Conservation (phyloP, 1,140 invertebrate species). For the Heliothis subflexa region DNA sequence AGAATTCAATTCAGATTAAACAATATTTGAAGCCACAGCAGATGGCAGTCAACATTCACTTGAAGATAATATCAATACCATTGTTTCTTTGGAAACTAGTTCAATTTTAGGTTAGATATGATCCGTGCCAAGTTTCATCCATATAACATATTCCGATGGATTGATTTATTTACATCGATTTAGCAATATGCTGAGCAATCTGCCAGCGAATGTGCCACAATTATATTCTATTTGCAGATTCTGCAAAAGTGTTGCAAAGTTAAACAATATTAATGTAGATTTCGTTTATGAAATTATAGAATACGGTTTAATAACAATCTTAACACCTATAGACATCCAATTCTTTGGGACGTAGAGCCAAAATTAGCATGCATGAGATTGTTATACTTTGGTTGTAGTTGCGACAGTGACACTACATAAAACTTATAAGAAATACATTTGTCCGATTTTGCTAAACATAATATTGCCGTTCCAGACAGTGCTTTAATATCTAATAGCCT, state of each 20-base stretch:
- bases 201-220: background rate
- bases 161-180: constrained; percentile 39
- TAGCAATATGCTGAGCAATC: constrained; percentile 2
- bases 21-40: background rate
- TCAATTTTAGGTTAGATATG: constrained; percentile 20
- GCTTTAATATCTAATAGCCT: background rate
- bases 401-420: too few relatives aligned
- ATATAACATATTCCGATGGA: constrained; percentile 32
- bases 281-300: background rate
- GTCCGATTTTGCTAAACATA: too few relatives aligned
- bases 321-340: too few relatives aligned
- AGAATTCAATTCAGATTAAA: background rate
- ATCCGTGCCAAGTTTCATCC: constrained; percentile 18
- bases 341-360: too few relatives aligned
- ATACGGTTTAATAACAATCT: constrained; percentile 5
- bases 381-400: too few relatives aligned
- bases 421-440: too few relatives aligned
- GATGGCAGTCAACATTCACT: constrained; percentile 31
- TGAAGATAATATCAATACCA: constrained; percentile 36
- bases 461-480: too few relatives aligned
- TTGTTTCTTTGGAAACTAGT: constrained; percentile 27
- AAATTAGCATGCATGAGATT: too few relatives aligned
- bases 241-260: constrained; percentile 14
- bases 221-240: constrained; percentile 20
- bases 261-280: constrained; percentile 3